Conservation (phyloP, 2,797 vertebrate species). For the Staurois parvus region DNA sequence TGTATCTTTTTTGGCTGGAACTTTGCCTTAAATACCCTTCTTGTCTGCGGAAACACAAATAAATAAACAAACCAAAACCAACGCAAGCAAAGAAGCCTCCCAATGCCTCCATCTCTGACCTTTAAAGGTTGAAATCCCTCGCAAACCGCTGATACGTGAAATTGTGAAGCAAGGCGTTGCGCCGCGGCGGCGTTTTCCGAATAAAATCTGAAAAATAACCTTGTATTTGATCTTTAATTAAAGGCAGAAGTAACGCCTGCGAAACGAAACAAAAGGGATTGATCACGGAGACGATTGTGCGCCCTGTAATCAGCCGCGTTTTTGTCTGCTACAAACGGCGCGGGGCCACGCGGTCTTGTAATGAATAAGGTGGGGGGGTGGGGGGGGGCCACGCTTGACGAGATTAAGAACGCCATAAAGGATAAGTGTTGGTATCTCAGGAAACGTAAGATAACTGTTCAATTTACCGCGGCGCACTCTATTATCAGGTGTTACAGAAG, state of each 20-base stretch:
- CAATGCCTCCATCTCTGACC: not conserved
- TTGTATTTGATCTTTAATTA: slow-evolving; percentile 55
- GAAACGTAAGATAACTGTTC: slow-evolving; percentile 17
- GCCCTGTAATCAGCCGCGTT: slow-evolving; percentile 18
- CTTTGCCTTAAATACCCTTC: too few species aligned
- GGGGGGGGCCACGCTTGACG: not conserved
- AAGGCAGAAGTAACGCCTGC: slow-evolving; percentile 37
- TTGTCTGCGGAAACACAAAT: not conserved
- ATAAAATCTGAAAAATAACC: slow-evolving; percentile 50
- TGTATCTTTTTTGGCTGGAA: not conserved
- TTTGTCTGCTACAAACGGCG: slow-evolving; percentile 27
- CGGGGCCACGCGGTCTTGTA: not conserved
- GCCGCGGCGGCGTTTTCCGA: not conserved
- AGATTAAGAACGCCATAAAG: slow-evolving; percentile 39
- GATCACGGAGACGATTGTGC: slow-evolving; percentile 42
- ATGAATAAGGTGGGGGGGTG: slow-evolving; percentile 26
- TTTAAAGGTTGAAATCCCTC: slow-evolving; percentile 28
- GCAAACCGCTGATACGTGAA: slow-evolving; percentile 40
- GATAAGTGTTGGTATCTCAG: slow-evolving; percentile 21
- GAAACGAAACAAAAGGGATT: slow-evolving; percentile 48
- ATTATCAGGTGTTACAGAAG: slow-evolving; percentile 12
- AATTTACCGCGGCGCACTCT: slow-evolving; percentile 8
- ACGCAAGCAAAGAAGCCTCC: not conserved
- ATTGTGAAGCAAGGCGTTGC: not conserved
- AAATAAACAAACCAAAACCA: not conserved